Conservation (phyloP, 1,140 invertebrate genomes). For the Manduca sexta region DNA sequence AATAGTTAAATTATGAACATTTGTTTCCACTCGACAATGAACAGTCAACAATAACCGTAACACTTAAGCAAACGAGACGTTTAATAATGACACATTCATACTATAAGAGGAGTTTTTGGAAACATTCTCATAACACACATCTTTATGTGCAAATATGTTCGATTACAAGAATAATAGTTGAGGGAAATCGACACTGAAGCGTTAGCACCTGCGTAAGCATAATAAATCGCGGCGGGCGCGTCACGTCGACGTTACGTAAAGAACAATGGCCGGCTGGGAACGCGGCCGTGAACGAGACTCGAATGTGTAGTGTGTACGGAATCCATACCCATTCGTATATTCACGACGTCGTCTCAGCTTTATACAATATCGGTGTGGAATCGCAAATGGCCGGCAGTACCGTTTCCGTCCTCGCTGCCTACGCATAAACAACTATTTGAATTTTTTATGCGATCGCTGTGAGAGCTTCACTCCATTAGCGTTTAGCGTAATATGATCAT, state of each 20-base stretch:
- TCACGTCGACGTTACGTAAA: slow-evolving; percentile 63
- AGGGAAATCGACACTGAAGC: slow-evolving; percentile 56
- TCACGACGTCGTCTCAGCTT: slow-evolving; percentile 46
- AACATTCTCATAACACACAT: background rate
- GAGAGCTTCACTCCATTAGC: background rate
- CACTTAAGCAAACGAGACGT: too few species aligned
- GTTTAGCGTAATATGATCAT: background rate
- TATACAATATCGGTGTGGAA: slow-evolving; percentile 53
- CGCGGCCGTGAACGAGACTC: slow-evolving; percentile 58
- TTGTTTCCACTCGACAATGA: too few species aligned
- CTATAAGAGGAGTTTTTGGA: too few species aligned
- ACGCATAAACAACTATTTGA: slow-evolving; percentile 42
- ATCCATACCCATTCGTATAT: slow-evolving; percentile 53
- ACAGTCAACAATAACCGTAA: too few species aligned
- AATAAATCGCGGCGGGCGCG: slow-evolving; percentile 42
- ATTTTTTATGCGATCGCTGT: slow-evolving; percentile 33
- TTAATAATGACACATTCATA: too few species aligned
- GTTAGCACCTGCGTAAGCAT: slow-evolving; percentile 44
- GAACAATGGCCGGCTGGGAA: slow-evolving; percentile 64
- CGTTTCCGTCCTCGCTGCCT: slow-evolving; percentile 36
- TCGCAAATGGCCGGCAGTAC: slow-evolving; percentile 51
- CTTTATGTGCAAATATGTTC: slow-evolving; percentile 28
- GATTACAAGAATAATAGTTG: slow-evolving; percentile 56
- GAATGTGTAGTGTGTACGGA: slow-evolving; percentile 48
- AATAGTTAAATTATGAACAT: too few species aligned